phyloP scores from a whole-genome alignment of 2,888 invertebrate genomes.

The Agapostemon virescens region DNA sequence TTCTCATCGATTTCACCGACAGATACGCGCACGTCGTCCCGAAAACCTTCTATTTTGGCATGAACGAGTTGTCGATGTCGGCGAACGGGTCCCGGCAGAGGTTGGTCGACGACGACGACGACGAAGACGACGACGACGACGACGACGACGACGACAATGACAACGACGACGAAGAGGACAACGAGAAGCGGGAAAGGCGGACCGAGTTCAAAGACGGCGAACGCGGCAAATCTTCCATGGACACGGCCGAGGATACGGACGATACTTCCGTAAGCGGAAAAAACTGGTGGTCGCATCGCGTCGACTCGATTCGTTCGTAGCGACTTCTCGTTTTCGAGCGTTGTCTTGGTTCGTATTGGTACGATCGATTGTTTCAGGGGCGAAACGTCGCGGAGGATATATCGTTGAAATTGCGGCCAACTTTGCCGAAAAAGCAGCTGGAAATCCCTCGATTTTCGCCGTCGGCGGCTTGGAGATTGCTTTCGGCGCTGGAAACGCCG shows the following conservation, averaged over 20 bases:
- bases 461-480: constrained; percentile 90
- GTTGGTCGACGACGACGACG: too few relatives aligned
- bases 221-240: constrained; percentile 39
- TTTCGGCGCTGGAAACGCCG: constrained; percentile 84
- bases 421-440: constrained; percentile 89
- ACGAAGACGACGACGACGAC: too few relatives aligned
- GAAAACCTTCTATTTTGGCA: constrained; percentile 90
- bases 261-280: constrained; percentile 49
- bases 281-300: not conserved
- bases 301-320: not conserved
- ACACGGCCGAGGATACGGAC: constrained; percentile 54
- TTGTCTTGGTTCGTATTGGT: not conserved
- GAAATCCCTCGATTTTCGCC: constrained; percentile 91
- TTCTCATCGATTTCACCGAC: not conserved
- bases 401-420: constrained; percentile 88
- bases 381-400: constrained; percentile 84
- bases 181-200: constrained; percentile 46
- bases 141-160: too few relatives aligned
- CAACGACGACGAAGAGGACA: too few relatives aligned
- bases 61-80: constrained; percentile 82
- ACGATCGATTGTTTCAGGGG: constrained; percentile 61
- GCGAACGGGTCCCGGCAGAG: constrained; percentile 59
- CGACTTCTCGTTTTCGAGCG: not conserved
- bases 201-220: constrained; percentile 60
- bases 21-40: constrained; percentile 70